Percentiles rank a stretch among this genome's conserved stretches.
These are phyloP conservation scores for Melanotaenia duboulayi DNA, from an alignment of 2,113 vertebrate species.

Conservation along the genomic window DNA sequence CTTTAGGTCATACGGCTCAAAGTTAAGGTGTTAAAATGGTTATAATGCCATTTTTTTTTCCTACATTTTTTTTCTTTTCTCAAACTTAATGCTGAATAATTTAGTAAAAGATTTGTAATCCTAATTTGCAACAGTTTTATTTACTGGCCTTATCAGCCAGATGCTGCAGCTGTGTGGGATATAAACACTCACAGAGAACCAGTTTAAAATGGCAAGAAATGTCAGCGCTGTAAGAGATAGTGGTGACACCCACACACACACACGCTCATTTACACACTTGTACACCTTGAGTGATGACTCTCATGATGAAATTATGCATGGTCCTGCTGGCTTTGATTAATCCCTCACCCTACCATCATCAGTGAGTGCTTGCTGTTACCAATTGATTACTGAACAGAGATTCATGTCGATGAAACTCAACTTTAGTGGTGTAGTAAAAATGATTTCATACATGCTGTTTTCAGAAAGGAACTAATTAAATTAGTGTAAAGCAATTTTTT, in stretches of 20 bases:
- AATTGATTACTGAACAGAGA: constrained; percentile 62
- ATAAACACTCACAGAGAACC: constrained; percentile 8
- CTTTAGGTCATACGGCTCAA: no score
- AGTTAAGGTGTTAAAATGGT: no score
- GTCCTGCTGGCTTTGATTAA: constrained; percentile 65
- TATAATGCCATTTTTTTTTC: no score
- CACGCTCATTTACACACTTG: constrained; percentile 6
- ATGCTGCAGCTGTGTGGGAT: neutral
- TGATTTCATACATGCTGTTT: constrained; percentile 28
- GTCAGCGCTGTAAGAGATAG: constrained; percentile 2
- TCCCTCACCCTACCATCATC: constrained; percentile 44
- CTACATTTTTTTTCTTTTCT: no score
- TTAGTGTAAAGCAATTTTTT: constrained; percentile 28
- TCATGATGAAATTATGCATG: constrained; percentile 58
- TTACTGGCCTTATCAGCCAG: neutral
- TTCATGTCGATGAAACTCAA: constrained; percentile 50
- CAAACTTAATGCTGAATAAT: neutral
- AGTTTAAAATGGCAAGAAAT: constrained; percentile 1
- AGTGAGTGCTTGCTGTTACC: constrained; percentile 47
- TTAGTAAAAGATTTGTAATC: neutral
- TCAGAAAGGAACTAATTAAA: constrained; percentile 50
- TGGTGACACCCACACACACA: neutral
- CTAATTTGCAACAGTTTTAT: neutral
- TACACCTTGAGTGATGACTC: constrained; percentile 53
- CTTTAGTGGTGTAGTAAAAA: constrained; percentile 38